phyloP scores from a whole-genome alignment of 2,797 vertebrate genomes.

The Oryzias dopingdopingensis region DNA sequence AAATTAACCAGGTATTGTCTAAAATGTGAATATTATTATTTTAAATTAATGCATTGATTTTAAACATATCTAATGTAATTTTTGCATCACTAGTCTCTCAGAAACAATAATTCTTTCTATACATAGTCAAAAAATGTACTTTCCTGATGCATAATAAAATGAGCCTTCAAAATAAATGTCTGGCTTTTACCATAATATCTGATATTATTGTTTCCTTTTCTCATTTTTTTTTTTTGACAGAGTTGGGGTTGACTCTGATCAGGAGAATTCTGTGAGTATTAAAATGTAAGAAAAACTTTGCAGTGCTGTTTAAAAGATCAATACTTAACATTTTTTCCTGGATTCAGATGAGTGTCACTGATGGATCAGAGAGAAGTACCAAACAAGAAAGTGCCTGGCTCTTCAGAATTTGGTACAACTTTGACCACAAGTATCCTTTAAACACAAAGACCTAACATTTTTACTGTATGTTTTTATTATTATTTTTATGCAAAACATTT shows the following conservation, averaged over 20 bases:
- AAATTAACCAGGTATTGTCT: too few species aligned
- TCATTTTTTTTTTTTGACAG: slow-evolving; percentile 64
- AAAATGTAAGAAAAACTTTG: neutral
- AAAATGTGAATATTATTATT: too few species aligned
- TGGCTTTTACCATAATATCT: neutral
- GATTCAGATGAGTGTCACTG: slow-evolving; percentile 65
- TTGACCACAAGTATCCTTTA: slow-evolving; percentile 98
- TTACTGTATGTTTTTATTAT: neutral
- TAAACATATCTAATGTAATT: too few species aligned
- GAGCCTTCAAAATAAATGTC: too few species aligned
- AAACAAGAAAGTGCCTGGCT: slow-evolving; percentile 94
- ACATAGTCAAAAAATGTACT: too few species aligned
- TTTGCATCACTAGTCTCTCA: too few species aligned
- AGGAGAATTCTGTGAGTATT: slow-evolving; percentile 87
- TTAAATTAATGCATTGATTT: too few species aligned
- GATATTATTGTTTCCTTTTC: slow-evolving; percentile 8
- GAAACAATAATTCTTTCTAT: too few species aligned
- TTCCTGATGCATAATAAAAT: too few species aligned
- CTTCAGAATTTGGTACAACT: slow-evolving; percentile 96
- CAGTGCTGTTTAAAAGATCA: neutral
- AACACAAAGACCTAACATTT: neutral
- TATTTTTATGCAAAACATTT: neutral
- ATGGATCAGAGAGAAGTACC: slow-evolving; percentile 85
- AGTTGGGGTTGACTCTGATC: slow-evolving; percentile 92
- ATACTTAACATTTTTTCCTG: slow-evolving; percentile 3